Base-by-base conservation (phyloP, 2,888 invertebrate genomes). In the Ennomos fuscantarius region DNA sequence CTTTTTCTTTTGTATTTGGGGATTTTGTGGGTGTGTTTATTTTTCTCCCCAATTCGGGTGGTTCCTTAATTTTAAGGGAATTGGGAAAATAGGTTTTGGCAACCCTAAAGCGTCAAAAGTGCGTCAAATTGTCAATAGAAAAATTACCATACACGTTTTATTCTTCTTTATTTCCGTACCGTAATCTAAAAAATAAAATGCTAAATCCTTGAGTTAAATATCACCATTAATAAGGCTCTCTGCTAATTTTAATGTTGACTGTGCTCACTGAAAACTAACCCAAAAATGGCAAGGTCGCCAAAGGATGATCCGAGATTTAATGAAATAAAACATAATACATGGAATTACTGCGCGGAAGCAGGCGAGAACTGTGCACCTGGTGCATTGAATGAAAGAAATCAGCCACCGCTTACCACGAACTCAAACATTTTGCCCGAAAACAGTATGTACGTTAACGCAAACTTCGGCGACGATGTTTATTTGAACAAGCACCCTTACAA, bases 261-360 rank as follows among this genome's bases (percentile, higher is more conserved):
- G 75, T 76, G 76, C 69, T 72, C 62, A 70, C 66, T 72, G 62
- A 74, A 73, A 77, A 73, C 71, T 82, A 81, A 82, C 83, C 63
- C 84, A 85, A 85, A 86, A 81, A 93, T 93, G 92, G 89, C 91
- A 88, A 92, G 92, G 88, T 89, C 90, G 87, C 86, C 87, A 69
- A 87, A 88, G 72, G 92, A 92, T 83, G 89, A 91, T 81, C 83
- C 88, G 66, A 82, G 86, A 76, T 91, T 84, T 82, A 86, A 80
- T 73, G 90, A 92, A 76, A 74, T 86, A 71, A 78, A 84, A 75
- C 82, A 81, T 74, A 89, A 85, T 82, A 82, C 88, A 79, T 93
- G 92, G 92, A 90, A 87, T 74, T 92, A 87, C 74, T 82, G 81
- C 69, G 72, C 84, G 73, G 90, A 90, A 74, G 74, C 83, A 64